Conservation (phyloP, 2,113 vertebrate genomes). For the Nycticebus coucang region DNA sequence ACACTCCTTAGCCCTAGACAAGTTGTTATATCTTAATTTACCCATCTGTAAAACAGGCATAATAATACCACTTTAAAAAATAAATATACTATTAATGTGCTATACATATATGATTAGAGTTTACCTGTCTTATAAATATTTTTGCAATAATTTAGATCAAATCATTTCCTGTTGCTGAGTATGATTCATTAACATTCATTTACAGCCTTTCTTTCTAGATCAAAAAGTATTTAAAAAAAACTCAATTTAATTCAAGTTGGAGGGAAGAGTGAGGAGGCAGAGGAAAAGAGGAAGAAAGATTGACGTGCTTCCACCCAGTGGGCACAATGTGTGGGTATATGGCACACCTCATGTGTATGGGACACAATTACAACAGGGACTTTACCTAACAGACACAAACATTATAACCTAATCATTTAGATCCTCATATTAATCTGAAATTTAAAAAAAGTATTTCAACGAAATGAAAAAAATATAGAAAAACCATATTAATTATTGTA, state of each 20-base stretch:
- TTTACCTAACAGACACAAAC: no score
- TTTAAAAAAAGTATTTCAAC: no score
- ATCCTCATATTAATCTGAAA: no score
- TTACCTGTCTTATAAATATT: conserved; percentile 22
- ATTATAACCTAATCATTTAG: no score
- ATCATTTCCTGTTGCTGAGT: conserved; percentile 56
- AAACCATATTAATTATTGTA: background rate
- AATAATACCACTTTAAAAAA: conserved; percentile 24
- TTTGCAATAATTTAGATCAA: conserved; percentile 8
- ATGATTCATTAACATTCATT: conserved; percentile 8
- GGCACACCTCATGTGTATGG: no score
- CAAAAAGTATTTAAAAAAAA: conserved; percentile 19
- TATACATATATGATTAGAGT: background rate
- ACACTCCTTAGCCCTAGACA: background rate
- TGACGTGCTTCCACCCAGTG: no score
- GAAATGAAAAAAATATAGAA: background rate
- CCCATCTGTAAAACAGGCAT: background rate
- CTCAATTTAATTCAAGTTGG: no score
- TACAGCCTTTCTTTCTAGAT: conserved; percentile 33
- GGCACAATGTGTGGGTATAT: no score
- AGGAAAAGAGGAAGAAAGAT: no score
- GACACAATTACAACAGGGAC: no score
- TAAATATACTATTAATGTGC: background rate
- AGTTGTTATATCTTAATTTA: background rate
- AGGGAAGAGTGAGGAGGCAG: no score